These are phyloP conservation scores for Dynastes tityus DNA, from an alignment of 2,888 invertebrate genomes.

Conservation along the genomic window DNA sequence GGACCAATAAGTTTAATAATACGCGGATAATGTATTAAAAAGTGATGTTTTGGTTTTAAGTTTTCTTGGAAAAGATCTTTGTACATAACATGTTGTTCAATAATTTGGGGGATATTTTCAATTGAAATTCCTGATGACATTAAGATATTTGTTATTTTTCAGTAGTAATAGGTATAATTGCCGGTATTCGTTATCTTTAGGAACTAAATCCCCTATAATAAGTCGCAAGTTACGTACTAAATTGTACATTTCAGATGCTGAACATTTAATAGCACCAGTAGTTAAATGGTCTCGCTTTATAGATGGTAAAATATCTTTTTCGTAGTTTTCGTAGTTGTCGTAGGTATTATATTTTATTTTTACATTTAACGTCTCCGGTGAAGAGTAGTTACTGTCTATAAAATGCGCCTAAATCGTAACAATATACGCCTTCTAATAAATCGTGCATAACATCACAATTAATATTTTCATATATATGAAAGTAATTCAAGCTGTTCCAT, in stretches of 20 bases:
- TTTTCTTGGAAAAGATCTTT: constrained; percentile 46
- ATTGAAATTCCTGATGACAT: background rate
- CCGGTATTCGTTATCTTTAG: constrained; percentile 51
- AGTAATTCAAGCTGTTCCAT: constrained; percentile 55
- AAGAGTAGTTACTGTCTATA: constrained; percentile 49
- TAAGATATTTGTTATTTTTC: constrained; percentile 55
- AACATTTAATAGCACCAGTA: constrained; percentile 56
- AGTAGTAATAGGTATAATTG: constrained; percentile 55
- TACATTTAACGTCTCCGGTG: constrained; percentile 53
- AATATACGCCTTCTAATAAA: constrained; percentile 56
- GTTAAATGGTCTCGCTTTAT: constrained; percentile 54
- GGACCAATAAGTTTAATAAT: constrained; percentile 55
- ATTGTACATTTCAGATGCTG: constrained; percentile 61
- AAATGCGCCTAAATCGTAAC: constrained; percentile 58
- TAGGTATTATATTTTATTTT: constrained; percentile 54
- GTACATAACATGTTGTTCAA: constrained; percentile 46
- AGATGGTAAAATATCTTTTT: constrained; percentile 54
- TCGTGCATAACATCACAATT: constrained; percentile 62
- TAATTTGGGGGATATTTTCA: constrained; percentile 6
- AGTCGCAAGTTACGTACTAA: constrained; percentile 58
- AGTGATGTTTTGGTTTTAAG: constrained; percentile 56
- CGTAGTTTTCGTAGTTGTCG: constrained; percentile 40
- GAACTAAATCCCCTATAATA: constrained; percentile 58
- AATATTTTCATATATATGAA: constrained; percentile 59
- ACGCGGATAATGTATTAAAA: constrained; percentile 55